Base-by-base conservation (phyloP, 2,113 vertebrate genomes). In the Neolamprologus modestus region DNA sequence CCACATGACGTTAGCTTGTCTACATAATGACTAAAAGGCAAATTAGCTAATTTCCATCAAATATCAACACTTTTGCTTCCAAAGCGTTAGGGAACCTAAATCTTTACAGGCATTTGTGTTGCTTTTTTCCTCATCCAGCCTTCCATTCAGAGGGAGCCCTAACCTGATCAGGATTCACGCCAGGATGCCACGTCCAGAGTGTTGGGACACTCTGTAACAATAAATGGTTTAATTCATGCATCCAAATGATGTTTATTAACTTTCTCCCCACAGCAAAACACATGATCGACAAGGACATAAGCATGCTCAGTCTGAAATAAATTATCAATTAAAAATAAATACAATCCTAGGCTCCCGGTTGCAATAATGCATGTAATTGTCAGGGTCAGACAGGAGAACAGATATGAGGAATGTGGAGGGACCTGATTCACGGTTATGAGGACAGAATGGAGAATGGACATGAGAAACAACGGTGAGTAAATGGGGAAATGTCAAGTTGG, bases 401-500 rank as follows among this genome's bases (percentile, higher is more conserved):
- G 33, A 50, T 82, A 68, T 45, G 26, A 82, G 47, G 76, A 83
- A 80, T 55, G 21, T 78, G 79, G 83, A 57, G 8, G 68, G 37
- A 89, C 80, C 59, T 80, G 40, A 91, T 91, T 92, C 86, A 79
- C 6, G 33, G 78, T 71, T 85, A 79, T 47, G 9, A 83, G 71
- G 80, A 92, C 68, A 45, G 50, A 50, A 59, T 26, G 73, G 45
- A 84, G 76, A 86, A 90, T 9, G 54, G 85, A 92, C 84, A 90
- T 82, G 88, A 93, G 87, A 87, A 90, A 92, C 91, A 92, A 94
- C 92, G 79, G 92, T 88, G 83, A 90, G 86, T 80, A 89, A 93
- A 92, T 88, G 90, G 85, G 90, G 26, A 94, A 95, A 95, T 95
- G 95, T 95, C 95, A 94, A 53, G 61, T 86, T 86, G 88, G 91